phyloP scores from a whole-genome alignment of 2,888 invertebrate genomes.

The Chrysodeixis includens region DNA sequence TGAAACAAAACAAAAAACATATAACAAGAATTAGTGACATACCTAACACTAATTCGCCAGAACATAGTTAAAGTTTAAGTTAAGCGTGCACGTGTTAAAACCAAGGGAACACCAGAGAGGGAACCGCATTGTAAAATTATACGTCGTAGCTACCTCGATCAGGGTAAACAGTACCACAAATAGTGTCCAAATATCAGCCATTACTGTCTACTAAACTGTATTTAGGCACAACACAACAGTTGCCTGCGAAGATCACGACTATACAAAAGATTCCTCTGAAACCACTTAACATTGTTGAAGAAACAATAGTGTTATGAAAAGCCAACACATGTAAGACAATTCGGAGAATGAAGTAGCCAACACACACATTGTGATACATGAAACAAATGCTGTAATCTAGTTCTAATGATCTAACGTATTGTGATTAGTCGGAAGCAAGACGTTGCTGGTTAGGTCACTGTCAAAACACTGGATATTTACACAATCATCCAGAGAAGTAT shows the following conservation, averaged over 20 bases:
- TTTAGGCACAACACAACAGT: slow-evolving; percentile 20
- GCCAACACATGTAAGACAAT: slow-evolving; percentile 24
- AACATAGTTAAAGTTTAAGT: slow-evolving; percentile 63
- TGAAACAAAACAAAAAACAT: slow-evolving; percentile 2
- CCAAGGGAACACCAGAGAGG: slow-evolving; percentile 64
- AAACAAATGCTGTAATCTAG: slow-evolving; percentile 28
- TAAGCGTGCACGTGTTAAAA: slow-evolving; percentile 59
- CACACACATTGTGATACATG: slow-evolving; percentile 38
- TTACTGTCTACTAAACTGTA: slow-evolving; percentile 17
- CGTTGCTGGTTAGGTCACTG: not conserved
- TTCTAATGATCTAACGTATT: slow-evolving; percentile 12
- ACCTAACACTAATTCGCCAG: slow-evolving; percentile 50
- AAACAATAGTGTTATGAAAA: slow-evolving; percentile 56
- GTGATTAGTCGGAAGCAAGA: not conserved
- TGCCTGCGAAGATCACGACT: slow-evolving; percentile 17
- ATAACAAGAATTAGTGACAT: slow-evolving; percentile 47
- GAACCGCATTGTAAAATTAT: slow-evolving; percentile 64
- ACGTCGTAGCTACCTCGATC: slow-evolving; percentile 67
- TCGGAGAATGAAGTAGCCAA: slow-evolving; percentile 38
- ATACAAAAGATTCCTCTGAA: slow-evolving; percentile 38
- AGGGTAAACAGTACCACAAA: slow-evolving; percentile 56
- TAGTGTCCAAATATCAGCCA: slow-evolving; percentile 44
- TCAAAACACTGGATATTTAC: not conserved
- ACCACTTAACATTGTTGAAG: slow-evolving; percentile 35
- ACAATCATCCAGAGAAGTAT: not conserved